Conservation (phyloP, 2,113 vertebrate species). For the Thryonomys swinderianus region DNA sequence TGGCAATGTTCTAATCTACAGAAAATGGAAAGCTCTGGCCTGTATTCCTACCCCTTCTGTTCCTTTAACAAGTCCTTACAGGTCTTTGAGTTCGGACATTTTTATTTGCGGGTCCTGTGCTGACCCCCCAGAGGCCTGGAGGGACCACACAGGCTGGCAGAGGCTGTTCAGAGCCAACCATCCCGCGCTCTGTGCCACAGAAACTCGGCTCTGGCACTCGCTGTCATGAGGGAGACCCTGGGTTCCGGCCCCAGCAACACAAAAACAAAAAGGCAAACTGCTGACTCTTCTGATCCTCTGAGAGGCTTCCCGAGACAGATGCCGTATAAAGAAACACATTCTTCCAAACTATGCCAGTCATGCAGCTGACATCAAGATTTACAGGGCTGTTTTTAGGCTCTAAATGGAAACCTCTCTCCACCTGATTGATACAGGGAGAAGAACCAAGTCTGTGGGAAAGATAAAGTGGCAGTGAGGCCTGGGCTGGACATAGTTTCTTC, state of each 20-base stretch:
- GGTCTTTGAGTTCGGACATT: not conserved
- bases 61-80: not conserved
- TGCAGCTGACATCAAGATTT: not conserved
- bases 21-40: conserved; percentile 7
- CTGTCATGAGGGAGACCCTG: not conserved
- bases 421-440: not conserved
- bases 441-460: not conserved
- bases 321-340: not conserved
- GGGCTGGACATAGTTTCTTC: not conserved
- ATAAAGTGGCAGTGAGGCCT: not conserved
- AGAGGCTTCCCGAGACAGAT: not conserved
- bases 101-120: not conserved
- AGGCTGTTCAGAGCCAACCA: not conserved
- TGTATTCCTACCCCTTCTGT: not conserved
- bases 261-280: not conserved
- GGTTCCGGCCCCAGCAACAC: not conserved
- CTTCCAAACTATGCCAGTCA: not conserved
- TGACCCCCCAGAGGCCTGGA: not conserved
- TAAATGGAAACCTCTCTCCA: not conserved
- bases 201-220: not conserved
- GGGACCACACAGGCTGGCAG: not conserved
- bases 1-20: conserved; percentile 20
- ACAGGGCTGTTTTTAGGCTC: not conserved
- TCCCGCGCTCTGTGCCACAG: not conserved
- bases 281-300: not conserved